Base-by-base conservation (phyloP, 2,113 vertebrate species). In the Atractosteus spatula region DNA sequence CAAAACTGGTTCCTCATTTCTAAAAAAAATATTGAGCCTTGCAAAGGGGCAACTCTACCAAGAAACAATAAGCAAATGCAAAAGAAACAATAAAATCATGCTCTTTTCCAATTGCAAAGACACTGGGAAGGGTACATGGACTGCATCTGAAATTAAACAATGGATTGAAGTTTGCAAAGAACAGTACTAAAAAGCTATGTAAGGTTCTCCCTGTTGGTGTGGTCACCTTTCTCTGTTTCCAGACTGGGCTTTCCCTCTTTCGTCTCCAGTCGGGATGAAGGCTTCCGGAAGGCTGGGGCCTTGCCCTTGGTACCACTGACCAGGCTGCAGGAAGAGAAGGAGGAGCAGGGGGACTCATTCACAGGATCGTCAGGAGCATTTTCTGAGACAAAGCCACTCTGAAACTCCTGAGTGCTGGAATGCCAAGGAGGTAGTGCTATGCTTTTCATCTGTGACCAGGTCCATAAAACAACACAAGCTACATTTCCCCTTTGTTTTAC, bases 231-330 rank as follows among this genome's bases (percentile, higher is more conserved):
- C 8, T 41, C 70, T 55, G 80, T 69, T 82, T 85, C 0, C 71
- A 79, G 61, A 72, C 82, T 42, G 69, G 80, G 66, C 63, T 86
- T 78, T 72, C 84, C 83, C 62, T 88, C 89, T 75, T 91, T 95
- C 66, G 85, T 87, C 69, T 87, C 85, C 81, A 90, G 51, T 78
- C 90, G 90, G 70, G 89, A 92, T 2, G 88, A 83, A 3, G 93
- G 86, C 63, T 91, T 88, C 41, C 83, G 78, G 45, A 92, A 81
- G 56, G 89, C 77, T 0, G 77, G 68, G 64, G 85, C 86, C 78
- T 89, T 77, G 29, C 80, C 84, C 4, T 86, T 64, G 0, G 75
- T 83, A 0, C 88, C 86, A 0, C 90, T 95, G 73, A 83, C 81
- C 43, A 73, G 80, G 16, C 77, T 83, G 62, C 90, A 79, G 0